Percentiles rank a stretch among this genome's conserved stretches.
These are phyloP conservation scores for Phenganax stokvisi DNA, from an alignment of 92 coral and sea anemone species.

Conservation along the genomic window DNA sequence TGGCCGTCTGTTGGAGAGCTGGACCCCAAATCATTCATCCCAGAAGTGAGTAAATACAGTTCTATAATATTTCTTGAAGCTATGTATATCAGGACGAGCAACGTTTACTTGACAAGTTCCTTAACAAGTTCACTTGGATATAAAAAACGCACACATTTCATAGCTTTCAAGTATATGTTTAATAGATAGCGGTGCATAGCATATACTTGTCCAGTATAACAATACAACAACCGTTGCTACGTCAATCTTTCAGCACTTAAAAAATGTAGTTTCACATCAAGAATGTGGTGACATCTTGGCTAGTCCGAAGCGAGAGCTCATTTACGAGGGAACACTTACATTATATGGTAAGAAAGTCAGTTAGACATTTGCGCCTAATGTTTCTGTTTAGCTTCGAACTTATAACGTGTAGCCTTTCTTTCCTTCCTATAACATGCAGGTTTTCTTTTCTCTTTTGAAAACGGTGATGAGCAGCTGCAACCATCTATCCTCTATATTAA, in stretches of 20 bases:
- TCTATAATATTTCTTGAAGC: too few relatives aligned
- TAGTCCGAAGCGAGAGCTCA: slow-evolving; percentile 83
- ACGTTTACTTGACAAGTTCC: too few relatives aligned
- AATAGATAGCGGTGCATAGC: background rate
- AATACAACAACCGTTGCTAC: background rate
- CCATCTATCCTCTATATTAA: too few relatives aligned
- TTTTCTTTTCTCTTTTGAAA: too few relatives aligned
- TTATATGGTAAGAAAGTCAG: slow-evolving; percentile 57
- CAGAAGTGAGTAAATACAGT: slow-evolving; percentile 58
- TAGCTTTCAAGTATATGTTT: background rate
- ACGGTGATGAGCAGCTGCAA: too few relatives aligned
- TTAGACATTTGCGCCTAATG: background rate
- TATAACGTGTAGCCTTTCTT: background rate
- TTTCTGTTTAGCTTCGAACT: background rate
- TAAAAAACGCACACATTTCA: background rate
- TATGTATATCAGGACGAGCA: too few relatives aligned
- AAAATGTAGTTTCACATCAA: slow-evolving; percentile 71
- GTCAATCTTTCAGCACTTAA: slow-evolving; percentile 54
- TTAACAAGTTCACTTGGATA: too few relatives aligned
- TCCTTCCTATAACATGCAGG: too few relatives aligned
- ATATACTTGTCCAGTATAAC: background rate
- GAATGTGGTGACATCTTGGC: slow-evolving; percentile 84
- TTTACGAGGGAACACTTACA: slow-evolving; percentile 75
- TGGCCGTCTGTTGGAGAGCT: slow-evolving; percentile 95
- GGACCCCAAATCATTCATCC: slow-evolving; percentile 91